Conservation (phyloP, 2,797 vertebrate genomes). For the Eulemur rubriventer region DNA sequence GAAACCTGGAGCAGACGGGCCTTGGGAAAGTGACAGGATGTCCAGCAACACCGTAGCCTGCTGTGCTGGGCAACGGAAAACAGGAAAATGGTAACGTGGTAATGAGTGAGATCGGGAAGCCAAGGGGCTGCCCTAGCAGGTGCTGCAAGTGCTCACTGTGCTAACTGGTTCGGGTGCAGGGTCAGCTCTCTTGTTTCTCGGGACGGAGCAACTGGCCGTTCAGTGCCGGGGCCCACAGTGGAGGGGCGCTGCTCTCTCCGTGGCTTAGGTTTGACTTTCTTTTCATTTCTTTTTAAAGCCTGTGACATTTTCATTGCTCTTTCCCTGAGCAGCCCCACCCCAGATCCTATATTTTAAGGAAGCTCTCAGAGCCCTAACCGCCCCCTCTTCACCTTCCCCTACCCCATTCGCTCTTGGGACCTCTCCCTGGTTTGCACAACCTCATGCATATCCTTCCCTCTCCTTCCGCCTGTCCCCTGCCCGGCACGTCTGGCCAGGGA, state of each 20-base stretch:
- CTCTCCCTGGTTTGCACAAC: slow-evolving; percentile 47
- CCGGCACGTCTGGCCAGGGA: background rate
- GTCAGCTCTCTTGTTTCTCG: background rate
- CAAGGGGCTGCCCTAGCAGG: background rate
- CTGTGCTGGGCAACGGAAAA: background rate
- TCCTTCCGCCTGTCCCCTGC: background rate
- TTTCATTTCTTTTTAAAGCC: background rate
- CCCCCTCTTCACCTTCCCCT: too few species aligned
- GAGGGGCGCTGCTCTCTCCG: too few species aligned
- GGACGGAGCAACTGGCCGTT: background rate
- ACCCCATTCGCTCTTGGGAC: background rate
- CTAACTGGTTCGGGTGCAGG: background rate
- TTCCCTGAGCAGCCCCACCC: background rate
- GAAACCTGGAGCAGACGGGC: too few species aligned
- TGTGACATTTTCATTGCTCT: background rate
- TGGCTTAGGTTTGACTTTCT: background rate
- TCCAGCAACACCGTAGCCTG: background rate
- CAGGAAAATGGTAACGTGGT: background rate
- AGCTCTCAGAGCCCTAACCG: background rate
- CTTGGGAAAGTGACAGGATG: too few species aligned
- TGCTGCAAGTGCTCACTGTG: background rate
- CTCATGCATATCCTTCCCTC: background rate
- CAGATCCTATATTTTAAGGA: background rate
- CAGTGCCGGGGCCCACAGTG: background rate
- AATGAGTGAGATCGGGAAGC: background rate